phyloP scores from a whole-genome alignment of 2,113 vertebrate genomes.

The cattle (Bos taurus) region ARS-UCD2.0 NC_037328.1:135759501-135760000 shows the following conservation, averaged over 20 bases:
- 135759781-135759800: not conserved
- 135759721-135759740: not conserved
- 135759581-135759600: too few species aligned
- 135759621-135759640: too few species aligned
- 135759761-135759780: not conserved
- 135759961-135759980: not conserved
- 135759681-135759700: too few species aligned
- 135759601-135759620: too few species aligned
- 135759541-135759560: too few species aligned
- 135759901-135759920: not conserved
- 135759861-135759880: too few species aligned
- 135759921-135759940: not conserved
- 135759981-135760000: not conserved
- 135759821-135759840: not conserved
- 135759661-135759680: too few species aligned
- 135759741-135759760: not conserved
- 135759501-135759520: too few species aligned
- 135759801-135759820: not conserved
- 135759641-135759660: too few species aligned
- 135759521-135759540: too few species aligned
- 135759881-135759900: not conserved
- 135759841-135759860: not conserved
- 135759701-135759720: too few species aligned
- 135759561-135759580: too few species aligned
- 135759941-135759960: not conserved